Conservation (phyloP, 2,888 invertebrate genomes). For the Steromphala cineraria region DNA sequence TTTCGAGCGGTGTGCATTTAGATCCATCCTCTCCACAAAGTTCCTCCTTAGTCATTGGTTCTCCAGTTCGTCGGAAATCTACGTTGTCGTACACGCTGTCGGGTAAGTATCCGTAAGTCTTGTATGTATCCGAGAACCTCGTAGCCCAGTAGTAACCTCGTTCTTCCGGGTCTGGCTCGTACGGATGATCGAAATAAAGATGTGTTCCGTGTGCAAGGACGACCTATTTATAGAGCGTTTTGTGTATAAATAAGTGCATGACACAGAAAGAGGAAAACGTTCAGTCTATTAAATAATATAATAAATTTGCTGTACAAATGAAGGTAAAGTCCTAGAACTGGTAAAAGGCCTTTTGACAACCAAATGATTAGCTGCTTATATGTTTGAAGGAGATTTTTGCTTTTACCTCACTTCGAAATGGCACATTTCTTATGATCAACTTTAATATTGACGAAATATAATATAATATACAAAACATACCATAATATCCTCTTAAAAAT, state of each 20-base stretch:
- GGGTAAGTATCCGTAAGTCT: constrained; percentile 62
- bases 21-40: constrained; percentile 50
- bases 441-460: no score
- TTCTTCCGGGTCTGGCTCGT: constrained; percentile 68
- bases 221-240: constrained; percentile 50
- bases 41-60: constrained; percentile 42
- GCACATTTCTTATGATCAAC: no score
- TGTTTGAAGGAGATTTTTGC: no score
- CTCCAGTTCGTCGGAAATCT: constrained; percentile 48
- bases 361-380: no score
- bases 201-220: constrained; percentile 63
- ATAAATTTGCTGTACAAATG: no score
- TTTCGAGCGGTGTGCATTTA: constrained; percentile 51
- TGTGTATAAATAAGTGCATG: neutral
- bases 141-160: constrained; percentile 72
- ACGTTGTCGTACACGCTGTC: constrained; percentile 53
- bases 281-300: neutral
- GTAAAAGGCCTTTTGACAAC: no score
- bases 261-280: no score
- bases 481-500: no score
- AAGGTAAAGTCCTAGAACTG: no score
- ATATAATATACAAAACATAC: no score
- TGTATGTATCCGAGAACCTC: constrained; percentile 58
- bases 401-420: no score
- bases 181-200: constrained; percentile 66